phyloP scores from a whole-genome alignment of 1,140 invertebrate genomes.

The Odontomachus brunneus region DNA sequence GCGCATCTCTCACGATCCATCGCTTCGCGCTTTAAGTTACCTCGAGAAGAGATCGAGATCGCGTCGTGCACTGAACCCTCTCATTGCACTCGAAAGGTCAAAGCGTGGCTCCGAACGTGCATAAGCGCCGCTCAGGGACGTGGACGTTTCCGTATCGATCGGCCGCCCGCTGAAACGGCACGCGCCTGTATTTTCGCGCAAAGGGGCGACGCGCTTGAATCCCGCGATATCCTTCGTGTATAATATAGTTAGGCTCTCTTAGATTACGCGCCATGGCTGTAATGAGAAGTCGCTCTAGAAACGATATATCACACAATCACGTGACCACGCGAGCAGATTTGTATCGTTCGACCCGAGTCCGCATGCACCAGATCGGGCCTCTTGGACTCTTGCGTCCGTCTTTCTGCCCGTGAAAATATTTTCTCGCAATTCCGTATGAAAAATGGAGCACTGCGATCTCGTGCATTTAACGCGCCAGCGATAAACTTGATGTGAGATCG shows the following conservation, averaged over 20 bases:
- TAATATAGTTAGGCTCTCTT: conserved; percentile 40
- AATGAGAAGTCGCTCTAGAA: conserved; percentile 39
- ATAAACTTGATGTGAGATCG: too few relatives aligned
- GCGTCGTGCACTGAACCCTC: conserved; percentile 25
- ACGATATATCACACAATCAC: background rate
- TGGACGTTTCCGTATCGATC: conserved; percentile 39
- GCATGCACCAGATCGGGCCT: background rate
- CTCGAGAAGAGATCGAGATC: conserved; percentile 28
- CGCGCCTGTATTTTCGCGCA: conserved; percentile 5
- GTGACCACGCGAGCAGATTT: conserved; percentile 5
- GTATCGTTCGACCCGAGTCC: background rate
- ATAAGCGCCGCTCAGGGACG: conserved; percentile 8
- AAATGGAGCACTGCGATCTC: too few relatives aligned
- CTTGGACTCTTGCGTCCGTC: background rate
- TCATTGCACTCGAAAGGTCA: conserved; percentile 25
- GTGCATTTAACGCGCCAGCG: too few relatives aligned
- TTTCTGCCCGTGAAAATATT: conserved; percentile 8
- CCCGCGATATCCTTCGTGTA: conserved; percentile 34
- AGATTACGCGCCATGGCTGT: conserved; percentile 57
- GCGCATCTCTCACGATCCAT: background rate
- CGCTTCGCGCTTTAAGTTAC: background rate
- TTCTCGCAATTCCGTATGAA: background rate
- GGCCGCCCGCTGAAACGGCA: background rate
- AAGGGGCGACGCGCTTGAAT: conserved; percentile 60
- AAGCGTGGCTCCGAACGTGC: conserved; percentile 12